Evolutionary conservation across 2,113 vertebrate species (phyloP).

Genomic region (Sebastes schlegelii): DNA sequence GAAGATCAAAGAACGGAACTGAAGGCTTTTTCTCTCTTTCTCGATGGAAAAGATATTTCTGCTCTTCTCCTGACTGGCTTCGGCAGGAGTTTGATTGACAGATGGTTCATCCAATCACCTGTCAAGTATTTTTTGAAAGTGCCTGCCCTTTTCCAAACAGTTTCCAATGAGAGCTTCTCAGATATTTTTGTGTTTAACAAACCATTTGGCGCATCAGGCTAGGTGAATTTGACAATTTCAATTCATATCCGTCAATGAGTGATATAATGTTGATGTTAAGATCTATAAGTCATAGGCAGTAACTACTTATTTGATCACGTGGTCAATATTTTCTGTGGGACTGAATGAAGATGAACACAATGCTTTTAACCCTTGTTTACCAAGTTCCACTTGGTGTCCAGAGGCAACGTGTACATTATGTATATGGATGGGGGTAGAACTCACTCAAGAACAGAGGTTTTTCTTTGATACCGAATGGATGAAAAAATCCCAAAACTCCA

Average conservation of each 20-base stretch:
- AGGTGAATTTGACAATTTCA: conserved; percentile 31
- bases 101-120: neutral
- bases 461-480: neutral
- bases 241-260: conserved; percentile 23
- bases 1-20: neutral
- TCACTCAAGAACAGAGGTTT: neutral
- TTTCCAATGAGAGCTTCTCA: neutral
- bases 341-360: neutral
- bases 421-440: too few species aligned
- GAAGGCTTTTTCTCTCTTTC: neutral
- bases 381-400: neutral
- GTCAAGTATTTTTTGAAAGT: neutral
- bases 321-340: neutral
- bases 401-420: neutral
- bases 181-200: neutral
- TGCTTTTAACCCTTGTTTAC: neutral
- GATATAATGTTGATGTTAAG: neutral
- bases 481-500: neutral
- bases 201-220: neutral
- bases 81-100: neutral
- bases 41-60: neutral
- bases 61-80: neutral
- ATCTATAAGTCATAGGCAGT: neutral
- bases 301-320: neutral
- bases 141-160: neutral